phyloP scores from a whole-genome alignment of 2,797 vertebrate genomes.

The Ptychobarbus kaznakovi region DNA sequence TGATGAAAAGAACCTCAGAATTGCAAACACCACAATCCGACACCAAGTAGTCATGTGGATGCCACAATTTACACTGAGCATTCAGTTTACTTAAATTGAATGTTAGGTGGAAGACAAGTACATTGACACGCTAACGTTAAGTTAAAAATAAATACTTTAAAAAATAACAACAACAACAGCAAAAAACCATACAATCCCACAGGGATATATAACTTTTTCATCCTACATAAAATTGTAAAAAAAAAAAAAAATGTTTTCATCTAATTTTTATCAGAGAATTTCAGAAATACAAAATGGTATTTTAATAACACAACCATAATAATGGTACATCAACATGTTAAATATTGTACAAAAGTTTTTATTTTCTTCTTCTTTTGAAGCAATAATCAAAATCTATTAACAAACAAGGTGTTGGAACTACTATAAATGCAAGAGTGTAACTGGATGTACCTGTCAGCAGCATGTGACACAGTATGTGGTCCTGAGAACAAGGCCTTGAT shows the following conservation, averaged over 20 bases:
- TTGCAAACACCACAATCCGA: slow-evolving; percentile 14
- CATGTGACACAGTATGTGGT: slow-evolving; percentile 80
- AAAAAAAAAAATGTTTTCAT: slow-evolving; percentile 71
- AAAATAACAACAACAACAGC: slow-evolving; percentile 32
- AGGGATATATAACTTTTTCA: slow-evolving; percentile 96
- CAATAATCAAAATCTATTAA: slow-evolving; percentile 64
- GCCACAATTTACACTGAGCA: slow-evolving; percentile 73
- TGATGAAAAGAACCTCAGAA: slow-evolving; percentile 15
- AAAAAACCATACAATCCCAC: slow-evolving; percentile 87
- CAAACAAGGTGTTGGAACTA: slow-evolving; percentile 58
- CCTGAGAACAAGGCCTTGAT: slow-evolving; percentile 82
- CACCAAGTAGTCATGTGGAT: slow-evolving; percentile 14
- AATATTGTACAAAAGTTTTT: slow-evolving; percentile 52
- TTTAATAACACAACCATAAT: slow-evolving; percentile 81
- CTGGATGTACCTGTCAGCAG: slow-evolving; percentile 81
- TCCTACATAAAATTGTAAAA: slow-evolving; percentile 87
- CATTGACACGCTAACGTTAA: slow-evolving; percentile 86
- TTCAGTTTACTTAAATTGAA: slow-evolving; percentile 85
- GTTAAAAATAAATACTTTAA: slow-evolving; percentile 87
- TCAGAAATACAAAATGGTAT: slow-evolving; percentile 89
- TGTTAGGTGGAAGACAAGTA: slow-evolving; percentile 88
- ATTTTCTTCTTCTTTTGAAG: slow-evolving; percentile 65
- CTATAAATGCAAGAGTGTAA: slow-evolving; percentile 56
- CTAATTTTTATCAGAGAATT: slow-evolving; percentile 86
- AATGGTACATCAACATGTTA: slow-evolving; percentile 73